These are phyloP conservation scores for Hephaestus fuliginosus DNA, from an alignment of 2,797 vertebrate species.

Conservation along the genomic window DNA sequence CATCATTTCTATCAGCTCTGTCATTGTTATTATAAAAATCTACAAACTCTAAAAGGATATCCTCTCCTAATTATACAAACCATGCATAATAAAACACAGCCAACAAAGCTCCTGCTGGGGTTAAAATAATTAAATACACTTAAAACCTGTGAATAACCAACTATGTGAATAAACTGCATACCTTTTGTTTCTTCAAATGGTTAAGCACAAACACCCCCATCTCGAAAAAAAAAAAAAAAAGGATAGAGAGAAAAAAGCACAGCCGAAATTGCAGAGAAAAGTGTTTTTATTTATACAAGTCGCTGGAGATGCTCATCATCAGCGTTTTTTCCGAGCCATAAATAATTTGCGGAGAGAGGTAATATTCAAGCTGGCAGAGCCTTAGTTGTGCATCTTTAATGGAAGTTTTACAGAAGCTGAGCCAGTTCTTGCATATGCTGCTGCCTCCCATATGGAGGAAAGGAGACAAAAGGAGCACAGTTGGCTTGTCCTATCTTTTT, in stretches of 20 bases:
- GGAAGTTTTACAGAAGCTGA: constrained; percentile 89
- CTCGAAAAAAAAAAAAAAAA: constrained; percentile 10
- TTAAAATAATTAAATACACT: constrained; percentile 55
- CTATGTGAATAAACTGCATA: constrained; percentile 64
- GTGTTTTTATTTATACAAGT: constrained; percentile 84
- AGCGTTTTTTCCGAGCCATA: constrained; percentile 87
- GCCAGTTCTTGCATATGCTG: constrained; percentile 89
- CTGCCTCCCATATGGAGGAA: constrained; percentile 85
- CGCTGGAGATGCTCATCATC: constrained; percentile 84
- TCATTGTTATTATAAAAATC: constrained; percentile 36
- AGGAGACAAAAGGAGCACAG: constrained; percentile 86
- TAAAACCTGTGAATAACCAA: constrained; percentile 22
- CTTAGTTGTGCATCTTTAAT: constrained; percentile 92
- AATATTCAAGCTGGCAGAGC: constrained; percentile 91
- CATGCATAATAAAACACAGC: constrained; percentile 39
- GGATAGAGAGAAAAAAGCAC: constrained; percentile 25
- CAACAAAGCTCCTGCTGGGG: constrained; percentile 25
- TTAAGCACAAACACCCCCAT: constrained; percentile 19
- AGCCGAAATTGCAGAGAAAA: constrained; percentile 78
- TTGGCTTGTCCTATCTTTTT: constrained; percentile 87
- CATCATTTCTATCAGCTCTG: constrained; percentile 23
- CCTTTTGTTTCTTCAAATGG: constrained; percentile 63
- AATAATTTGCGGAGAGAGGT: constrained; percentile 90
- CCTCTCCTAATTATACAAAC: constrained; percentile 24
- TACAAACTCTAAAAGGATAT: constrained; percentile 24